These are phyloP conservation scores for Actias luna DNA, from an alignment of 2,888 invertebrate genomes.

Conservation along the genomic window DNA sequence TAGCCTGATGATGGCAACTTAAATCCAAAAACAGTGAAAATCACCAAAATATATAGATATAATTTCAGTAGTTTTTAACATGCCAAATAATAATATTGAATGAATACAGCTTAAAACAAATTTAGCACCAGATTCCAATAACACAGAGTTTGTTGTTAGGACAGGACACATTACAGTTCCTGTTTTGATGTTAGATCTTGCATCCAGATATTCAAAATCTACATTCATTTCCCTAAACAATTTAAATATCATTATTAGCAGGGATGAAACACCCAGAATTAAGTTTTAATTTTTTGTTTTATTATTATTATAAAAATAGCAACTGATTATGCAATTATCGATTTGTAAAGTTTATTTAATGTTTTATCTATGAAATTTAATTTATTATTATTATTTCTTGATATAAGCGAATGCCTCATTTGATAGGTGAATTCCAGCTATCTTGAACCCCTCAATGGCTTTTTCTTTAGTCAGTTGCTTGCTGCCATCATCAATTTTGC, in stretches of 20 bases:
- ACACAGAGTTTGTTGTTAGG: not conserved
- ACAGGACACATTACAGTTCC: not conserved
- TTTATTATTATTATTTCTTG: not conserved
- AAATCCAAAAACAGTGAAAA: not conserved
- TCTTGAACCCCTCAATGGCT: slow-evolving; percentile 89
- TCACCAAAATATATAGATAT: not conserved
- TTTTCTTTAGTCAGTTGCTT: slow-evolving; percentile 90
- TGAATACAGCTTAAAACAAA: not conserved
- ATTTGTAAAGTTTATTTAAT: too few relatives aligned
- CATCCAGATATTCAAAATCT: too few relatives aligned
- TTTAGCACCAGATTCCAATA: not conserved
- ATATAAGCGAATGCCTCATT: slow-evolving; percentile 61
- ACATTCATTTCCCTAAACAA: too few relatives aligned
- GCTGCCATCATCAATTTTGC: slow-evolving; percentile 95
- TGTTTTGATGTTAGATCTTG: too few relatives aligned
- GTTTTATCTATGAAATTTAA: too few relatives aligned
- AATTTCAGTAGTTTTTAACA: too few relatives aligned
- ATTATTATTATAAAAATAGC: too few relatives aligned
- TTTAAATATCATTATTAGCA: too few relatives aligned
- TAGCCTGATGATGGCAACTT: not conserved
- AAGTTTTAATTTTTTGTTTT: too few relatives aligned
- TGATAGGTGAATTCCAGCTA: slow-evolving; percentile 87
- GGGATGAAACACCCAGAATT: too few relatives aligned
- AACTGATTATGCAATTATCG: too few relatives aligned
- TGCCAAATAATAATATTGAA: too few relatives aligned